Conservation (phyloP, 2,888 invertebrate genomes). For the Oeneis ivallda region DNA sequence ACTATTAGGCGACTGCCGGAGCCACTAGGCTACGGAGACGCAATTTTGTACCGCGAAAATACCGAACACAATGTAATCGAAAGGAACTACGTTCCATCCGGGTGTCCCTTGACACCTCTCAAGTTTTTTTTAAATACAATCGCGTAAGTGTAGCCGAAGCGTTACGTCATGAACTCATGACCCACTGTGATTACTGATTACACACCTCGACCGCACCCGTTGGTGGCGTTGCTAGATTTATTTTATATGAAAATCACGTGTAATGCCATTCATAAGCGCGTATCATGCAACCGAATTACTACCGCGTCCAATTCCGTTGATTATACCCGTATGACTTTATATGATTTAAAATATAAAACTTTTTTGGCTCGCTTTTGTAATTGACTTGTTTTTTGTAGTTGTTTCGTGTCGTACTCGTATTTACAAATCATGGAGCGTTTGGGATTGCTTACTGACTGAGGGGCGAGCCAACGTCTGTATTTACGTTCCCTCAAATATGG, state of each 20-base stretch:
- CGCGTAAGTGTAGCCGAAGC: neutral
- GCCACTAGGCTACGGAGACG: no score
- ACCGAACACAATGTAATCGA: no score
- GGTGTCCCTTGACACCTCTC: no score
- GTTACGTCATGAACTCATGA: slow-evolving; percentile 8
- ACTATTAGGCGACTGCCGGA: no score
- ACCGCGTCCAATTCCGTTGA: slow-evolving; percentile 33
- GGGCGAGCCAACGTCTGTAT: no score
- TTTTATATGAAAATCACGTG: slow-evolving; percentile 34
- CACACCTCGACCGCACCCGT: slow-evolving; percentile 20
- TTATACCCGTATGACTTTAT: slow-evolving; percentile 22
- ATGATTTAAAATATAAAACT: slow-evolving; percentile 2
- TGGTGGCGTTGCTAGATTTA: slow-evolving; percentile 25
- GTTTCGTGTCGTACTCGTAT: neutral
- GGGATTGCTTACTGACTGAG: no score
- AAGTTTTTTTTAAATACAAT: no score
- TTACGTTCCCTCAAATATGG: no score
- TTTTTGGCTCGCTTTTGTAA: neutral
- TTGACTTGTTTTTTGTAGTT: neutral
- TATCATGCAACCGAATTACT: slow-evolving; percentile 38
- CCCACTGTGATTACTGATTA: slow-evolving; percentile 19
- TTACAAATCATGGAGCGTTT: neutral
- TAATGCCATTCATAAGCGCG: slow-evolving; percentile 34
- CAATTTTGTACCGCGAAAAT: no score
- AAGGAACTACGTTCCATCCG: no score